These are phyloP conservation scores for Scophthalmus maximus DNA, from an alignment of 2,113 vertebrate genomes.

Conservation along the genomic window DNA sequence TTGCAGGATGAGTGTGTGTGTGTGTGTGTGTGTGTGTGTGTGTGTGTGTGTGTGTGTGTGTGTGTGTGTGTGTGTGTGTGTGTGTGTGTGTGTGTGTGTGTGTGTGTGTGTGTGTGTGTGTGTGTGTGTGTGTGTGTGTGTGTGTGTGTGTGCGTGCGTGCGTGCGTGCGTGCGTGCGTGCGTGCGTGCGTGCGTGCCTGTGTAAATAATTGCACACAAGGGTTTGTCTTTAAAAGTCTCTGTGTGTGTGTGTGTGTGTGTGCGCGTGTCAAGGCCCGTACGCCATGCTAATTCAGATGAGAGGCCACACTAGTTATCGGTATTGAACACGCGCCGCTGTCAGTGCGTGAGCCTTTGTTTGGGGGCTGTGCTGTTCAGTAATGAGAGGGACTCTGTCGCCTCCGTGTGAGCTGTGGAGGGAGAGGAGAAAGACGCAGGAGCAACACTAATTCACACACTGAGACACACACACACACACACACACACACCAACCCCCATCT, in stretches of 20 bases:
- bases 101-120: conserved; percentile 29
- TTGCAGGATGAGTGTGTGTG: conserved; percentile 31
- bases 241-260: conserved; percentile 28
- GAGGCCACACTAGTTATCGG: conserved; percentile 79
- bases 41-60: conserved; percentile 35
- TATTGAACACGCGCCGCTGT: conserved; percentile 73
- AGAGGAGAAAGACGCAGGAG: conserved; percentile 66
- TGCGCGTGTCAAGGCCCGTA: conserved; percentile 66
- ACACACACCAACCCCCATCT: conserved; percentile 17
- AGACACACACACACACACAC: conserved; percentile 36
- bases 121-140: conserved; percentile 51
- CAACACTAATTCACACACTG: conserved; percentile 31
- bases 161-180: conserved; percentile 51
- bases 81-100: conserved; percentile 22
- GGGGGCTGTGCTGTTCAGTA: conserved; percentile 74
- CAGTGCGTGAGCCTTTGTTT: conserved; percentile 79
- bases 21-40: conserved; percentile 24
- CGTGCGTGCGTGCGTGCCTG: conserved; percentile 15
- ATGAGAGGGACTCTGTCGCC: conserved; percentile 82
- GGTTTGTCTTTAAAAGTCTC: conserved; percentile 27
- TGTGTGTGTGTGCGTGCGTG: conserved; percentile 26
- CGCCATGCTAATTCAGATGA: conserved; percentile 78
- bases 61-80: conserved; percentile 45
- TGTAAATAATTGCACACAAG: conserved; percentile 29
- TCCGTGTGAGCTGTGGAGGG: conserved; percentile 78